Evolutionary conservation across 2,888 invertebrate species (phyloP).

Genomic region (Aporophyla lueneburgensis): DNA sequence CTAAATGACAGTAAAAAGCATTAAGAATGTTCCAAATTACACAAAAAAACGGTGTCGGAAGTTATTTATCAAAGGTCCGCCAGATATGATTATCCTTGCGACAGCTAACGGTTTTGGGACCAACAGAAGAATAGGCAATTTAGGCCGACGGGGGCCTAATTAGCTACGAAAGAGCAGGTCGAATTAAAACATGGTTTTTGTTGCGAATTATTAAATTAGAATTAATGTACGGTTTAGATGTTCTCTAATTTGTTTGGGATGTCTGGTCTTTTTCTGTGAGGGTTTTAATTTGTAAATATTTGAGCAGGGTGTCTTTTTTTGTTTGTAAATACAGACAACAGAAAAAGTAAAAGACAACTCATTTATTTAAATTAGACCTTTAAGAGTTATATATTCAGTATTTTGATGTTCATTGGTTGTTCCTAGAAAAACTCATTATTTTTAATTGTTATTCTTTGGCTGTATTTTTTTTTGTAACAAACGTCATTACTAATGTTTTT

Average conservation of each 20-base stretch:
- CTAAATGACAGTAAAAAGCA: slow-evolving; percentile 35
- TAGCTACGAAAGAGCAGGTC: slow-evolving; percentile 47
- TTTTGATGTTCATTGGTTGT: neutral
- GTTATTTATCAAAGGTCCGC: slow-evolving; percentile 48
- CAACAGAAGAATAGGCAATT: slow-evolving; percentile 56
- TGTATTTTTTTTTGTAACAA: slow-evolving; percentile 1
- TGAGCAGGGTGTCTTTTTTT: neutral
- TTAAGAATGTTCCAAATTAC: slow-evolving; percentile 39
- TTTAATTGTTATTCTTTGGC: neutral
- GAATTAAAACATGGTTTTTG: slow-evolving; percentile 52
- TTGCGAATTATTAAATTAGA: slow-evolving; percentile 53
- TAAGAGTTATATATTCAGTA: neutral
- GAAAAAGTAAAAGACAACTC: neutral
- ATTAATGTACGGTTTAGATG: slow-evolving; percentile 45
- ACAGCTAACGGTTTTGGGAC: slow-evolving; percentile 42
- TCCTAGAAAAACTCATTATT: neutral
- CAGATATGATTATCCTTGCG: slow-evolving; percentile 45
- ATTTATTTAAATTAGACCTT: neutral
- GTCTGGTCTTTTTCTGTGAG: slow-evolving; percentile 13
- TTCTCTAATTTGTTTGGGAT: slow-evolving; percentile 28
- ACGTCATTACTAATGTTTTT: too few species aligned
- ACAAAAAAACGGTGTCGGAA: slow-evolving; percentile 45
- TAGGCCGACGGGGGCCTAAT: slow-evolving; percentile 43
- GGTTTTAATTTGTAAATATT: slow-evolving; percentile 5
- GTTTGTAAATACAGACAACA: neutral